These are phyloP conservation scores for Iguana delicatissima DNA, from an alignment of 2,797 vertebrate genomes.

Conservation along the genomic window DNA sequence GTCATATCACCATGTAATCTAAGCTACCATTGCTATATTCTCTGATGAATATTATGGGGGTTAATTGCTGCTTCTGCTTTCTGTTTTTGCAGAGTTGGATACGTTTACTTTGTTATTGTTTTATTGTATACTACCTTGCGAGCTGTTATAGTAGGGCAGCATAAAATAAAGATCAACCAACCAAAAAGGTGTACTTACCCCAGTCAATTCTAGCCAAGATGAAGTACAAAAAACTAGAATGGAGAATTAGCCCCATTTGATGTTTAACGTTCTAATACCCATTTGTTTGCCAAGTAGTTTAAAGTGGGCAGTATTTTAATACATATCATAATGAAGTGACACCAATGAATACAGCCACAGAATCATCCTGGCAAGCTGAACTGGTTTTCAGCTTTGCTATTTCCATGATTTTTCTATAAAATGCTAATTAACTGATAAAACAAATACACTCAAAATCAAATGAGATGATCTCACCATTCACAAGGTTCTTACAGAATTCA, in stretches of 20 bases:
- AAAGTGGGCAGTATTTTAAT: background rate
- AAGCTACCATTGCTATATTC: background rate
- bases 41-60: background rate
- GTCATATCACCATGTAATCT: background rate
- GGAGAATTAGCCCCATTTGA: background rate
- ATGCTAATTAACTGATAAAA: background rate
- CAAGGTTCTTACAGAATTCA: background rate
- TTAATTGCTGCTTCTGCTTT: background rate
- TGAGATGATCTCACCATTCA: background rate
- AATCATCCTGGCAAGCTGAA: background rate
- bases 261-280: background rate
- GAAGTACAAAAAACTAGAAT: accelerated
- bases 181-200: background rate
- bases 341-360: background rate
- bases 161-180: background rate
- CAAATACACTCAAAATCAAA: background rate
- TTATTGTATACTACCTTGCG: background rate
- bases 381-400: background rate
- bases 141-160: background rate
- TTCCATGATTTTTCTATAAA: background rate
- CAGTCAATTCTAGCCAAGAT: background rate
- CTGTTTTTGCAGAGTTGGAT: background rate
- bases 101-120: background rate
- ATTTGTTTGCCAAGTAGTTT: background rate
- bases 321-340: background rate